Base-by-base conservation (phyloP, 2,113 vertebrate genomes). In the Piaya cayana region DNA sequence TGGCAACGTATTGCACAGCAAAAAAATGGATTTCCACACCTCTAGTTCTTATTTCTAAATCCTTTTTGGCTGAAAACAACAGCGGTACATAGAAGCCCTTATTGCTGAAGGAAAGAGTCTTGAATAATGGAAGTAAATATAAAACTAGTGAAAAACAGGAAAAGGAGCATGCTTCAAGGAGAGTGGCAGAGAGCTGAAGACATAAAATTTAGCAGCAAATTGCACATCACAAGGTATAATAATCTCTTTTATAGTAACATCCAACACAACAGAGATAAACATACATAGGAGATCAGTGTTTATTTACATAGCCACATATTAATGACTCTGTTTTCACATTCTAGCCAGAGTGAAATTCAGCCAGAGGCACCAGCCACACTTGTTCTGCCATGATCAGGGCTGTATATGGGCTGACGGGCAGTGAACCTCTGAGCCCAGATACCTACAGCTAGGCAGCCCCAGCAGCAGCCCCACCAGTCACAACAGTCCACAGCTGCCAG, bases 281-380 rank as follows among this genome's bases (percentile, higher is more conserved):
- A 71, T 1, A n/a, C n/a, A 55, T 2, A 55, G 59, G 36, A 56
- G 58, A 43, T 3, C 42, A 12, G 85, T 77, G 80, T 94, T 94
- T 92, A 89, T 92, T 91, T 95, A 92, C 86, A 53, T 0, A 1
- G 39, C 39, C 59, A 23, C 2, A 0, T 42, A 67, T 52, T 95
- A 95, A 92, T 49, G 86, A 92, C 52, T 2, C 42, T 94, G 92
- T 89, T 96, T 93, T 88, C 12, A 59, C 75, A 84, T 93, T 82
- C 69, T 74, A 93, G 43, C 9, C 72, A 78, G 34, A 53, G 23
- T 84, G 91, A 93, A 87, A 82, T 86, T 58, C 60, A 76, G 87
- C 88, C 8, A 17, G 17, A 86, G 67, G 67, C 87, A 92, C 93
- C 0, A 1, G 86, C 87, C 47, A 4, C 0, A 2, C 91, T 84